phyloP scores from a whole-genome alignment of 2,888 invertebrate species.

The Rhorus exstirpatorius region DNA sequence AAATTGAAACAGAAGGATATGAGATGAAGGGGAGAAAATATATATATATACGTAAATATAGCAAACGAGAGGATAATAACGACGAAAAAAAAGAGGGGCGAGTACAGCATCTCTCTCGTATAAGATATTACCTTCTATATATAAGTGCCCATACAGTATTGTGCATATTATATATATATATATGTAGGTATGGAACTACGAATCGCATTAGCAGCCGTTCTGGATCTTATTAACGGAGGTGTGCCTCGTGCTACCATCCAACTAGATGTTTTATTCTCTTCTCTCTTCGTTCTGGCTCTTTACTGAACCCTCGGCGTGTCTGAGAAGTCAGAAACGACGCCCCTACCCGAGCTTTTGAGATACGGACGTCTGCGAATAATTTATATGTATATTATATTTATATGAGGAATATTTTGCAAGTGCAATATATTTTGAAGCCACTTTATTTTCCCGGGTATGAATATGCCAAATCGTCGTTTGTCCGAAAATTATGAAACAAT shows the following conservation, averaged over 20 bases:
- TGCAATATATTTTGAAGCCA: background rate
- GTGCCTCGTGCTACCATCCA: conserved; percentile 62
- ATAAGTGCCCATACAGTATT: too few species aligned
- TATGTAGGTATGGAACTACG: conserved; percentile 31
- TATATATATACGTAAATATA: conserved; percentile 51
- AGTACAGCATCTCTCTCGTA: conserved; percentile 37
- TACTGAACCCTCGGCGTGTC: conserved; percentile 24
- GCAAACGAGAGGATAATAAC: conserved; percentile 55
- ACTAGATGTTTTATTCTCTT: conserved; percentile 33
- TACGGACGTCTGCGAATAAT: conserved; percentile 32
- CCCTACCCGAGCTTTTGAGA: conserved; percentile 38
- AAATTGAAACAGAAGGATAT: conserved; percentile 45
- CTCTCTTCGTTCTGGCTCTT: conserved; percentile 31
- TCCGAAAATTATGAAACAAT: too few species aligned
- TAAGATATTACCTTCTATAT: conserved; percentile 51
- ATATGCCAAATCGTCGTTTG: too few species aligned
- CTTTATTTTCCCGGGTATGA: too few species aligned
- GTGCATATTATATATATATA: conserved; percentile 10
- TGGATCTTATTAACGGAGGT: conserved; percentile 64
- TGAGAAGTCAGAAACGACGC: conserved; percentile 22
- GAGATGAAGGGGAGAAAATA: conserved; percentile 41
- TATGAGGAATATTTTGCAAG: too few species aligned
- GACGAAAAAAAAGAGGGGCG: conserved; percentile 29
- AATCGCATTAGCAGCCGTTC: conserved; percentile 63
- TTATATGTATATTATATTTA: background rate